Percentiles rank a stretch among this genome's conserved stretches.
Conservation (phyloP, 2,888 invertebrate genomes). For the Drosophila nr. perissopoda region DNA sequence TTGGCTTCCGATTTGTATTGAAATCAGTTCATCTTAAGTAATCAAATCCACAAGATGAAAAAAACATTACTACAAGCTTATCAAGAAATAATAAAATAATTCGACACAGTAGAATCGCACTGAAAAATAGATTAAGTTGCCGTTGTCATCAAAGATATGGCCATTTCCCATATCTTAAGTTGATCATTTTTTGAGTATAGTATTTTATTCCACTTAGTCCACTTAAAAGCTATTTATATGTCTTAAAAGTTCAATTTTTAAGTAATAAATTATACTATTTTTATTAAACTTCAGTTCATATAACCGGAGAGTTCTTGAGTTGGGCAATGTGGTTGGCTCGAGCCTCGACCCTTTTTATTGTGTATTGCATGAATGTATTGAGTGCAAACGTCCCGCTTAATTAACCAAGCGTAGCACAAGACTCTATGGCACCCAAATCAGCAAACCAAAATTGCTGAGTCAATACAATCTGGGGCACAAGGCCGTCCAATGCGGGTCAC, state of each 20-base stretch:
- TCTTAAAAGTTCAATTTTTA: background rate
- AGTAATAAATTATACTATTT: slow-evolving; percentile 7
- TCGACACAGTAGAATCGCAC: no score
- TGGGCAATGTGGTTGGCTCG: slow-evolving; percentile 23
- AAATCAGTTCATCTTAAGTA: background rate
- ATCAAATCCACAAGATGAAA: background rate
- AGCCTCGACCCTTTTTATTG: slow-evolving; percentile 8
- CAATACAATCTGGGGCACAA: slow-evolving; percentile 50
- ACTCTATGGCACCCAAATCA: slow-evolving; percentile 62
- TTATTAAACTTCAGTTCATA: background rate
- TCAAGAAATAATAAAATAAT: no score
- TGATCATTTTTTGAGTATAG: no score
- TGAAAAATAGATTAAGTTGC: no score
- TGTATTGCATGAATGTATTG: slow-evolving; percentile 20
- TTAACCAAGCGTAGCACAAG: slow-evolving; percentile 59
- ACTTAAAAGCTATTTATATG: background rate
- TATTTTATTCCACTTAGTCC: background rate
- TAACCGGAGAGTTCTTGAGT: background rate
- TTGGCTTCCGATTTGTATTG: background rate
- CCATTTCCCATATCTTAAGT: background rate
- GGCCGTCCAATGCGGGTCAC: slow-evolving; percentile 54
- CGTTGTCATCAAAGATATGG: accelerated
- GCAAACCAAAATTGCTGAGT: slow-evolving; percentile 61
- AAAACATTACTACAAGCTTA: background rate
- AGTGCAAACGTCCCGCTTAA: slow-evolving; percentile 58